phyloP scores from a whole-genome alignment of 1,140 invertebrate species.

The Panagrolaimus sp. region DNA sequence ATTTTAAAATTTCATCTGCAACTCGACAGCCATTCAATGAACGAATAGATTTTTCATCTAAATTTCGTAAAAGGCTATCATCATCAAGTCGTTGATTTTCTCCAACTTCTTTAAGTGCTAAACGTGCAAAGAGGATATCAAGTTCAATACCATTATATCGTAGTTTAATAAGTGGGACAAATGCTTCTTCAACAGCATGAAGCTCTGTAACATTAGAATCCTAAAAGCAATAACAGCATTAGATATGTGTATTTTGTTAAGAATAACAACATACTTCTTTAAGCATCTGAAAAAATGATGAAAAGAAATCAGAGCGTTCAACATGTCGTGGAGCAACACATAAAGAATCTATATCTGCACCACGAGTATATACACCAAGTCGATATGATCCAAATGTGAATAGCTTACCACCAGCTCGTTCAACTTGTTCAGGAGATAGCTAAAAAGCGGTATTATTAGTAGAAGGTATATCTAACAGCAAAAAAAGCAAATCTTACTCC shows the following conservation, averaged over 20 bases:
- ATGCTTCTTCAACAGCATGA: slow-evolving; percentile 90
- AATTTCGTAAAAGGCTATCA: slow-evolving; percentile 83
- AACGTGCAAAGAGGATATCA: slow-evolving; percentile 89
- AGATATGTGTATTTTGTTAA: no score
- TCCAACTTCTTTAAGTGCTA: slow-evolving; percentile 85
- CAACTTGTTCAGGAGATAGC: slow-evolving; percentile 75
- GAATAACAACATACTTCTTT: slow-evolving; percentile 66
- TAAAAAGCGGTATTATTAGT: slow-evolving; percentile 67
- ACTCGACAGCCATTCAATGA: slow-evolving; percentile 96
- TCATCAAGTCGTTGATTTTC: slow-evolving; percentile 76
- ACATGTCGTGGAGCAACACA: slow-evolving; percentile 95
- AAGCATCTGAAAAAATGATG: slow-evolving; percentile 82
- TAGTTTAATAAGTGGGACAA: slow-evolving; percentile 98
- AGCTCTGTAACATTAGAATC: slow-evolving; percentile 57
- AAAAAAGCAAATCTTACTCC: slow-evolving; percentile 22
- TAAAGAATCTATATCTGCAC: slow-evolving; percentile 96
- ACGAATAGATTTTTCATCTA: slow-evolving; percentile 90
- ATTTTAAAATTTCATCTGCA: slow-evolving; percentile 89
- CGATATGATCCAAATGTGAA: slow-evolving; percentile 96
- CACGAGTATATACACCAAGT: slow-evolving; percentile 77
- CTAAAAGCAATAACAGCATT: slow-evolving; percentile 36
- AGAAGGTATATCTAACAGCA: no score
- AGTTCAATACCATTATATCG: slow-evolving; percentile 88
- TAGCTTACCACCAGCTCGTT: slow-evolving; percentile 83
- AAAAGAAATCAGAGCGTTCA: slow-evolving; percentile 85